Base-by-base conservation (phyloP, 2,113 vertebrate genomes). In the Lichenostomus cassidix region DNA sequence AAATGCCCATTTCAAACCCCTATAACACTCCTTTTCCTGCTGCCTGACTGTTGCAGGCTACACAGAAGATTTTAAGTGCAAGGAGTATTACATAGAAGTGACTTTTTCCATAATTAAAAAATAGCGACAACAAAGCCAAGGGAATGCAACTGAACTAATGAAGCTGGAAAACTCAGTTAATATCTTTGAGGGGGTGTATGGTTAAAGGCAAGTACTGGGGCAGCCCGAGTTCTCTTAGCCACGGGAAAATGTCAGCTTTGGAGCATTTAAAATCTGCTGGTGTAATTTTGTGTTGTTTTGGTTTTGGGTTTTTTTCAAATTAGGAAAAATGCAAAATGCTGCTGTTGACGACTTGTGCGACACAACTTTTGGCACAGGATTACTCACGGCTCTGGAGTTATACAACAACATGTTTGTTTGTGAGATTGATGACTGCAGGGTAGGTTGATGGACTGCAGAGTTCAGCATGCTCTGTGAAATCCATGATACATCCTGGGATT, bases 391-490 rank as follows among this genome's bases (percentile, higher is more conserved):
- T 63, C 37, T 58, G 70, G 71, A 83, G 92, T 92, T 87, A 87
- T 60, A 90, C 70, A 93, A 94, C 90, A 89, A 41, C 28, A 21
- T 46, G 60, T 81, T 83, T 91, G 60, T 87, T 82, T 86, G 63
- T 81, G 83, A 87, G 52, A 93, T 63, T 27, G 2, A 49, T 3
- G 20, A 89, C 50, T 21, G 11, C n/a, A 29, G 70, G 75, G 59
- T 90, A 37, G 58, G 67, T 62, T 9, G 12, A 88, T 1, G 5
- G 64, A 74, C 60, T 75, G 80, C 2, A 5, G 65, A 0, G 0
- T 81, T 81, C 76, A 47, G 37, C n/a, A 53, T 14, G 4, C 64
- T 49, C 68, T 23, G 3, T 31, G 71, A 85, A 89, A 87, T 46
- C 47, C 46, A n/a, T 23, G 37, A 37, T 19, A 42, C 6, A 1